phyloP scores from a whole-genome alignment of 2,888 invertebrate genomes.

The Sepiola atlantica region DNA sequence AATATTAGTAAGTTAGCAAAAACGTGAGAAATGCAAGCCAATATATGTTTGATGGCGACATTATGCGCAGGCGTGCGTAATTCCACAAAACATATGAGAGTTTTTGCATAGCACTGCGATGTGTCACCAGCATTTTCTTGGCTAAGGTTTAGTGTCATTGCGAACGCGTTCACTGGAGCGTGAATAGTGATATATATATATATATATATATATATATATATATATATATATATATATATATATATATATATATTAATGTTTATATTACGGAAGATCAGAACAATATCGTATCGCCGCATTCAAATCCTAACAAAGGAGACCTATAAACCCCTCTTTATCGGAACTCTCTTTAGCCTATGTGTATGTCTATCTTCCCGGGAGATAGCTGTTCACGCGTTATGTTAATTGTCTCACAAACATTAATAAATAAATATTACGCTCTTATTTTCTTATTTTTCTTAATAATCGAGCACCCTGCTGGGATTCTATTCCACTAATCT shows the following conservation, averaged over 20 bases:
- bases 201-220: constrained; percentile 32
- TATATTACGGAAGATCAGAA: no score
- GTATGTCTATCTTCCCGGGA: no score
- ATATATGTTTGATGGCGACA: neutral
- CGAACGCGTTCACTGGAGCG: neutral
- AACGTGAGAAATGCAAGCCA: neutral
- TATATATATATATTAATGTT: neutral
- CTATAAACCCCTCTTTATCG: no score
- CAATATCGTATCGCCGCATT: no score
- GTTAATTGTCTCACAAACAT: no score
- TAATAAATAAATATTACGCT: no score
- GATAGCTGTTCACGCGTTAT: no score
- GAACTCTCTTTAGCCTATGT: no score
- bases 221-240: constrained; percentile 32
- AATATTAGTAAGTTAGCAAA: neutral
- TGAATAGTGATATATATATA: neutral
- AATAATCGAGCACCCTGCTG: no score
- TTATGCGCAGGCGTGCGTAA: constrained; percentile 32
- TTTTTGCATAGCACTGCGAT: constrained; percentile 32
- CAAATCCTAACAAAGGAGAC: no score
- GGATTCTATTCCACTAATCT: no score
- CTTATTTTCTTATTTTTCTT: no score
- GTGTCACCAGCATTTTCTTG: neutral
- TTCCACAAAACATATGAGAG: neutral
- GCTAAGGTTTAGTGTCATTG: constrained; percentile 21